Evolutionary conservation across 2,888 invertebrate species (phyloP), one percentile per base, ranked within the genome.

Genomic region (Buathra laborator): DNA sequence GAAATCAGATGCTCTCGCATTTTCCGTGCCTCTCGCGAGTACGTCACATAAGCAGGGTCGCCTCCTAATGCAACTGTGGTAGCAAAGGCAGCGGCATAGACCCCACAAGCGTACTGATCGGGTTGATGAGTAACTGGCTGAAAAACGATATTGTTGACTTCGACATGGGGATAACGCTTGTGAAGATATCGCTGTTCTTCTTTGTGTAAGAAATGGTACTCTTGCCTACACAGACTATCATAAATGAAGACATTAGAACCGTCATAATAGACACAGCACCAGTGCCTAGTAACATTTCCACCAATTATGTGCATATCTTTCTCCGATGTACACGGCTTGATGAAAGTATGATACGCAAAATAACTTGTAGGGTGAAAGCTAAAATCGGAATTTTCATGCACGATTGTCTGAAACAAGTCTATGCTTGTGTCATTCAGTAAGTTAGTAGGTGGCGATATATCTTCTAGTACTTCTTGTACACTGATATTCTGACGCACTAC

Each of bases 21-120:
- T 24, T 76, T 29, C 0, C 10, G 2, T 9, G 75, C 66, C 48
- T 84, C 59, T 2, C 6, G 43, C 0, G 82, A 82, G 24, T 79
- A 84, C 9, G 53, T 14, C 9, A 51, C 3, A 37, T 46, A 9
- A 0, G 75, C 16, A 4, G 82, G 82, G 37, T 86, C 76, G 19
- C 29, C 44, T 2, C 75, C 79, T 14, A 86, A 32, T 10, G 66
- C 84, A n/a, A 81, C 16, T 12, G 66, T 76, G 5, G 84, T 87
- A 9, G 79, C 79, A 75, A 84, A 81, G 12, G 84, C 84, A 44
- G 71, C 78, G 9, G 84, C 74, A 37, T 86, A 78, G 10, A 75
- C 43, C 7, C 84, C 84, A 19, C 86, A 84, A 66, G 51, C 51
- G 14, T 68, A 51, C 10, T 5, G 4, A 59, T 84, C 81, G 3